Conservation (phyloP, 2,113 vertebrate genomes). For the Dromiciops gliroides region DNA sequence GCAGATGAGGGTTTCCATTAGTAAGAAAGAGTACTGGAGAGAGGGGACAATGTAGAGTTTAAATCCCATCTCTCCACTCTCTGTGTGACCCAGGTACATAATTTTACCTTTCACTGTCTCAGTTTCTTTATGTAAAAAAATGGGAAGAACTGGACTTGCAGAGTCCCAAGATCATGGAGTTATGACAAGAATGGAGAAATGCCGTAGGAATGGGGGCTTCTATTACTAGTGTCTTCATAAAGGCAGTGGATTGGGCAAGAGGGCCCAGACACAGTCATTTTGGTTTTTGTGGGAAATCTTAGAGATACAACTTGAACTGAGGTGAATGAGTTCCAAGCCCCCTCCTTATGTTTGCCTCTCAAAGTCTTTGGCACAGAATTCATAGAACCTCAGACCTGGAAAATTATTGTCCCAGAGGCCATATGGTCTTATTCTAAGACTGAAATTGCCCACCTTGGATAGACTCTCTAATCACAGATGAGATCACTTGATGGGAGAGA, state of each 20-base stretch:
- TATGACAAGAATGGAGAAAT: neutral
- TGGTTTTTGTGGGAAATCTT: neutral
- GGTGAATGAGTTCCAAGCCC: neutral
- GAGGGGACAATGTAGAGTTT: neutral
- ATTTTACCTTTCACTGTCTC: neutral
- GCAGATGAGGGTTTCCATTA: neutral
- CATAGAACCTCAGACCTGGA: neutral
- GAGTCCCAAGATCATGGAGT: neutral
- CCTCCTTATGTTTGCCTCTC: neutral
- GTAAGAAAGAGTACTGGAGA: neutral
- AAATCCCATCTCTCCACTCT: neutral
- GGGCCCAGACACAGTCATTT: neutral
- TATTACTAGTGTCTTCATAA: neutral
- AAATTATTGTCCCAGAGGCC: neutral
- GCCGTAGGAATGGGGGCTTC: neutral
- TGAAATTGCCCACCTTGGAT: neutral
- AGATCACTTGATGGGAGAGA: neutral
- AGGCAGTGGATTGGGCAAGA: neutral
- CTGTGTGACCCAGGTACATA: neutral
- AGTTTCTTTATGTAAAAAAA: neutral
- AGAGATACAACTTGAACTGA: neutral
- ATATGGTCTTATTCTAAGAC: neutral
- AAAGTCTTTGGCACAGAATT: neutral
- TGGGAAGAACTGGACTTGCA: neutral
- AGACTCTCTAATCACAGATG: neutral